Evolutionary conservation across 2,797 vertebrate genomes (phyloP).

Genomic region (Molossus alvarezi): DNA sequence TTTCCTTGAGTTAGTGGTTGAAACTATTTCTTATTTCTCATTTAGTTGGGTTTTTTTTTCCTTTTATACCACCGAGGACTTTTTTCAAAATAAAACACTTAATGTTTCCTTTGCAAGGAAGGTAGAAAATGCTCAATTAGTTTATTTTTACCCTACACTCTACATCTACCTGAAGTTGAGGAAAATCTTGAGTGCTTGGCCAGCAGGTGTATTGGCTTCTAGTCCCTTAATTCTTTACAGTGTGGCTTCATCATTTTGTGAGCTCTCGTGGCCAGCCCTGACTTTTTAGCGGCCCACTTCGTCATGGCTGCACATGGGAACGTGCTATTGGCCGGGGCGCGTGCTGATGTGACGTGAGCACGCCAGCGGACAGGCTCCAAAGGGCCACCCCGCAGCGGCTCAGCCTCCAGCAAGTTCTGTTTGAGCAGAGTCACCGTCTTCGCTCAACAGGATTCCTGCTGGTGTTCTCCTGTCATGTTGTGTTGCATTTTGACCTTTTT

Average conservation of each 20-base stretch:
- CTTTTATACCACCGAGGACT: neutral
- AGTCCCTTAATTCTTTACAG: neutral
- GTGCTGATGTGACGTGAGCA: neutral
- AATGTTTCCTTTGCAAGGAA: neutral
- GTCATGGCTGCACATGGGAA: neutral
- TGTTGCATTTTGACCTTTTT: neutral
- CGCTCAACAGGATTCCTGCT: neutral
- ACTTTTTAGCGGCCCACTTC: neutral
- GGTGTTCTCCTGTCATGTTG: neutral
- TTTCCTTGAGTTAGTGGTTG: neutral
- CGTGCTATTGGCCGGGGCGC: fast-evolving
- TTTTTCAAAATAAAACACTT: slow-evolving; percentile 4
- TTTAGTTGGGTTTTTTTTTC: neutral
- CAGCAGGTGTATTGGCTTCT: fast-evolving
- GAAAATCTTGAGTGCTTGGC: neutral
- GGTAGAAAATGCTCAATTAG: neutral
- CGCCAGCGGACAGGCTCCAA: neutral
- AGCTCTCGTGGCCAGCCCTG: neutral
- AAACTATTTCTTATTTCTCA: neutral
- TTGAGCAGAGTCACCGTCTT: neutral
- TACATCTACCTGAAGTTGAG: neutral
- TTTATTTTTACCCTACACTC: neutral
- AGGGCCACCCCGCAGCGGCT: neutral
- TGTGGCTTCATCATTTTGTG: neutral
- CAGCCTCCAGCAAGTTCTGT: neutral